Conservation (phyloP, 2,113 vertebrate species). For the Eupsittula cactorum region DNA sequence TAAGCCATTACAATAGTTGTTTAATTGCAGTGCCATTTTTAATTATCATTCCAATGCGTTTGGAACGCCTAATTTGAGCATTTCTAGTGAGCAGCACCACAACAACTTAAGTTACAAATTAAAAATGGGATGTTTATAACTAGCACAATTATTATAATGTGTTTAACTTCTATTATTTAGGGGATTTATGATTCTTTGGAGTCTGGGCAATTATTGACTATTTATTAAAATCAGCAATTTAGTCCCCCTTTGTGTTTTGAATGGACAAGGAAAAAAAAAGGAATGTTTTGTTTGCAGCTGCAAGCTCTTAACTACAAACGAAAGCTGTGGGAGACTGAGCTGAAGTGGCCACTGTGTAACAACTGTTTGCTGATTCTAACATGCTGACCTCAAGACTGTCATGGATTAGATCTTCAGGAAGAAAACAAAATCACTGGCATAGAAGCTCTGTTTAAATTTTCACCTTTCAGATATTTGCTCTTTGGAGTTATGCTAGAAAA, state of each 20-base stretch:
- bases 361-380: neutral
- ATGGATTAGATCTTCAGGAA: neutral
- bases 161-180: neutral
- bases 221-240: neutral
- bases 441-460: neutral
- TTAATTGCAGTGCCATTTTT: conserved; percentile 58
- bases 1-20: conserved; percentile 11
- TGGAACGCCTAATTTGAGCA: conserved; percentile 28
- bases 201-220: neutral
- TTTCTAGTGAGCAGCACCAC: conserved; percentile 35
- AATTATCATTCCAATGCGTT: conserved; percentile 42
- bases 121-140: conserved; percentile 58
- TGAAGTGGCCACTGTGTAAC: neutral
- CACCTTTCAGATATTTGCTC: neutral
- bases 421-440: neutral
- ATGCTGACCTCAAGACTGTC: neutral
- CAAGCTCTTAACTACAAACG: neutral
- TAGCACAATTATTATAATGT: conserved; percentile 35
- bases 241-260: neutral
- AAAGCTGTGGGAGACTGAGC: neutral
- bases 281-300: neutral
- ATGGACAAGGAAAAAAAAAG: neutral
- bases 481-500: neutral
- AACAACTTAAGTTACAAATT: conserved; percentile 6
- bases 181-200: neutral